Evolutionary conservation across 1,140 invertebrate species (phyloP).

Genomic region (Eumaeus atala): DNA sequence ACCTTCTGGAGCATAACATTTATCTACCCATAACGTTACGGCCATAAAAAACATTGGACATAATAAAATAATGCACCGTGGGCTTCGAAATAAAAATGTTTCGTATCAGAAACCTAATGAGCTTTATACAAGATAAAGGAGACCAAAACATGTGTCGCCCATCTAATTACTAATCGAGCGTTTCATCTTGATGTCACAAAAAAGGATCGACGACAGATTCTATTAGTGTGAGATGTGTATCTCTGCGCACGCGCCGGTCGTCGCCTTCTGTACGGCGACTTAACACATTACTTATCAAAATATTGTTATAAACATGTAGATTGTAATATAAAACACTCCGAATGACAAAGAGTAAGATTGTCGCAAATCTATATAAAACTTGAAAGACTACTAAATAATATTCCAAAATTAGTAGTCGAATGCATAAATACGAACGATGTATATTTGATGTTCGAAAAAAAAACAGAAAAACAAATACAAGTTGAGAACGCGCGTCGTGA

Average conservation of each 20-base stretch:
- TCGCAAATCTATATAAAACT: too few relatives aligned
- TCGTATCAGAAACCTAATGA: slow-evolving; percentile 42
- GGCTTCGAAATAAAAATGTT: slow-evolving; percentile 19
- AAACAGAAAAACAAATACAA: slow-evolving; percentile 36
- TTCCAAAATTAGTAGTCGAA: too few relatives aligned
- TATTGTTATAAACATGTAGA: neutral
- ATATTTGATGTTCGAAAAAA: slow-evolving; percentile 13
- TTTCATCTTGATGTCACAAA: slow-evolving; percentile 58
- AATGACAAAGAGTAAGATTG: too few relatives aligned
- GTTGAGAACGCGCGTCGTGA: slow-evolving; percentile 59
- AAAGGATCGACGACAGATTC: slow-evolving; percentile 59
- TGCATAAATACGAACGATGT: too few relatives aligned
- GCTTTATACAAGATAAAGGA: slow-evolving; percentile 58
- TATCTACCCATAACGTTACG: too few relatives aligned
- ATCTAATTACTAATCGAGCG: slow-evolving; percentile 68
- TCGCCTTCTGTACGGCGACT: slow-evolving; percentile 8
- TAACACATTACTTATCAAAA: neutral
- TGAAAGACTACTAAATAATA: too few relatives aligned
- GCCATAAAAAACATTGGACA: slow-evolving; percentile 1
- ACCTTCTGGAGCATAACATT: too few relatives aligned
- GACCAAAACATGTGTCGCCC: slow-evolving; percentile 63
- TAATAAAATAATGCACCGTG: slow-evolving; percentile 9
- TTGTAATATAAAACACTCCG: too few relatives aligned
- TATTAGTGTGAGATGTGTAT: slow-evolving; percentile 53
- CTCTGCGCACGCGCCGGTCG: slow-evolving; percentile 46